Percentiles rank a stretch among this genome's conserved stretches.
Conservation (phyloP, 2,888 invertebrate species). For the Dendrolimus pini region DNA sequence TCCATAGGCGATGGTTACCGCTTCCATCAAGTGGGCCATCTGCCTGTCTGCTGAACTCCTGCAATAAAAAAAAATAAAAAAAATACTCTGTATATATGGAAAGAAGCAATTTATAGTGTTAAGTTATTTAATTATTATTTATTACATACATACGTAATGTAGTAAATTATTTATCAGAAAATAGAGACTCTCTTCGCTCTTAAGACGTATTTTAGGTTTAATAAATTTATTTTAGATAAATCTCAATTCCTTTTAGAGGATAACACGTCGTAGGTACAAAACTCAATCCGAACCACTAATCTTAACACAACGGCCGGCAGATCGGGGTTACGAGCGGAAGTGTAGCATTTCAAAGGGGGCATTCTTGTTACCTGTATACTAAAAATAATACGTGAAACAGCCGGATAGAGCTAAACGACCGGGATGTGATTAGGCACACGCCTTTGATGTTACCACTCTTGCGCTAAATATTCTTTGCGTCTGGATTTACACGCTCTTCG, state of each 20-base stretch:
- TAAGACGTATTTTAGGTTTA: no score
- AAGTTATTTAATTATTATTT: no score
- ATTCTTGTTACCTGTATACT: conserved; percentile 73
- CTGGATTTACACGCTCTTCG: background rate
- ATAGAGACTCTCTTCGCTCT: no score
- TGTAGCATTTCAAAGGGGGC: conserved; percentile 69
- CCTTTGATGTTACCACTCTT: conserved; percentile 44
- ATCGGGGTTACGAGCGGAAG: conserved; percentile 64
- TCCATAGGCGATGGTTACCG: no score
- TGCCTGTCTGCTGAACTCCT: no score
- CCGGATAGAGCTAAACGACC: conserved; percentile 34
- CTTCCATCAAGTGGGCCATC: no score
- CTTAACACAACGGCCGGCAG: conserved; percentile 5
- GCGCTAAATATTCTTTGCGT: conserved; percentile 22
- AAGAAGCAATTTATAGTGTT: no score
- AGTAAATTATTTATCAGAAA: no score
- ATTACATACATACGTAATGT: no score
- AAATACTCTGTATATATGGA: no score
- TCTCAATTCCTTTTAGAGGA: background rate
- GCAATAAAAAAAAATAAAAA: no score
- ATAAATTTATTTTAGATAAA: no score
- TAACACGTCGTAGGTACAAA: background rate
- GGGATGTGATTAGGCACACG: conserved; percentile 44
- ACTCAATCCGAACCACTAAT: background rate
- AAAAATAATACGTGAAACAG: conserved; percentile 50